Percentiles rank a stretch among this genome's conserved stretches.
phyloP scores from a whole-genome alignment of 2,888 invertebrate genomes.

The Eristalinus aeneus region DNA sequence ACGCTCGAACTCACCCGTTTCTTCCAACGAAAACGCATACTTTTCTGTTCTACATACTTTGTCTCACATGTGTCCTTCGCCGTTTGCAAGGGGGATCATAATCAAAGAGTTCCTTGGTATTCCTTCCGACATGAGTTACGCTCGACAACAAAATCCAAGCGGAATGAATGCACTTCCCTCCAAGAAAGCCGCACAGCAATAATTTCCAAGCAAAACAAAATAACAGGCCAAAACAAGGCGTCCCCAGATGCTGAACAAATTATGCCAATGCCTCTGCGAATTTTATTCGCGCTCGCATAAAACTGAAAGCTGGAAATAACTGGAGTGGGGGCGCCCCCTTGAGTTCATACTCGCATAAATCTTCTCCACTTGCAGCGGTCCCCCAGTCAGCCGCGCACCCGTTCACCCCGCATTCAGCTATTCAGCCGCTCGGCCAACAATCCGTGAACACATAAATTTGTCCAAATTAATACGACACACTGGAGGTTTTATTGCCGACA shows the following conservation, averaged over 20 bases:
- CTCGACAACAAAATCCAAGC: not conserved
- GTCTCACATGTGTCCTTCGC: not conserved
- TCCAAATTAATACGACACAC: conserved; percentile 61
- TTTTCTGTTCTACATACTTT: not conserved
- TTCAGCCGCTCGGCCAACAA: conserved; percentile 25
- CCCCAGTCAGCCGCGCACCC: not conserved
- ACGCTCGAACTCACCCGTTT: not conserved
- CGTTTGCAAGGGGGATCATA: not conserved
- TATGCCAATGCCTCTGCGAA: conserved; percentile 20
- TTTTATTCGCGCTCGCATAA: conserved; percentile 29
- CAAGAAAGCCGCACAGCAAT: conserved; percentile 18
- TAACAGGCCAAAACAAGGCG: not conserved
- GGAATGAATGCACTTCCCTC: not conserved
- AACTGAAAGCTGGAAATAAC: conserved; percentile 5
- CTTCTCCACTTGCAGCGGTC: conserved; percentile 21
- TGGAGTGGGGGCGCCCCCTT: no score
- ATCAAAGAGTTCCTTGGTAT: not conserved
- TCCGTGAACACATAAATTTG: conserved; percentile 64
- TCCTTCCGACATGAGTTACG: not conserved
- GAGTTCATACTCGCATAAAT: conserved; percentile 24
- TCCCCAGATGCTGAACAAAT: conserved; percentile 34
- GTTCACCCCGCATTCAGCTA: not conserved
- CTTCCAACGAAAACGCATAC: not conserved
- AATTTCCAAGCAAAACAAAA: conserved; percentile 13
- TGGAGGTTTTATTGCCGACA: conserved; percentile 59